A percentile compares a stretch with the other conserved stretches of the same genome.
phyloP scores from a whole-genome alignment of 1,140 invertebrate genomes.

The Megalopta genalis region DNA sequence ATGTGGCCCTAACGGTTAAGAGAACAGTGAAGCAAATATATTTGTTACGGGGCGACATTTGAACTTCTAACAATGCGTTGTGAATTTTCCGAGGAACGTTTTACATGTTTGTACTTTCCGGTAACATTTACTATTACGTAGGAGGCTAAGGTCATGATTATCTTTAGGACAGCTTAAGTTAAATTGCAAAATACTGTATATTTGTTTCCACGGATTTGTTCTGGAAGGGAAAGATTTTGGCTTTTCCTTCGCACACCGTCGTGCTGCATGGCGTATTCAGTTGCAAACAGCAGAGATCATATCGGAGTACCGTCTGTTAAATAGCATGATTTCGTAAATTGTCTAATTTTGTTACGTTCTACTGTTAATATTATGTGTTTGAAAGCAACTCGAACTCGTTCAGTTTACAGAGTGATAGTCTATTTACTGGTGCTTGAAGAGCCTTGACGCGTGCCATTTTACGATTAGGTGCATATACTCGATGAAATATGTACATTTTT shows the following conservation, averaged over 20 bases:
- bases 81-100: neutral
- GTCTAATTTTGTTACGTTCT: slow-evolving; percentile 11
- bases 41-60: slow-evolving; percentile 4
- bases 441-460: neutral
- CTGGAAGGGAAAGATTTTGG: neutral
- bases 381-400: neutral
- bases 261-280: neutral
- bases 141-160: neutral
- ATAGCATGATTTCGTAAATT: neutral
- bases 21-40: neutral
- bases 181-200: neutral
- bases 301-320: neutral
- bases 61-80: neutral
- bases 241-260: neutral
- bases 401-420: neutral
- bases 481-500: neutral
- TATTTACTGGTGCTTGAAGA: neutral
- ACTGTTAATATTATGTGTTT: neutral
- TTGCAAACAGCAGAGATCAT: neutral
- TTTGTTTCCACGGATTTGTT: neutral
- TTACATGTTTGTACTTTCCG: neutral
- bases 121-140: slow-evolving; percentile 8
- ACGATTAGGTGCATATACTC: neutral
- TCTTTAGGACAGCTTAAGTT: slow-evolving; percentile 5
- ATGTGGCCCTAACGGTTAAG: neutral